Percentiles rank a stretch among this genome's conserved stretches.
phyloP scores from a whole-genome alignment of 23 tunicate genomes.

The Diplosoma virens region DNA sequence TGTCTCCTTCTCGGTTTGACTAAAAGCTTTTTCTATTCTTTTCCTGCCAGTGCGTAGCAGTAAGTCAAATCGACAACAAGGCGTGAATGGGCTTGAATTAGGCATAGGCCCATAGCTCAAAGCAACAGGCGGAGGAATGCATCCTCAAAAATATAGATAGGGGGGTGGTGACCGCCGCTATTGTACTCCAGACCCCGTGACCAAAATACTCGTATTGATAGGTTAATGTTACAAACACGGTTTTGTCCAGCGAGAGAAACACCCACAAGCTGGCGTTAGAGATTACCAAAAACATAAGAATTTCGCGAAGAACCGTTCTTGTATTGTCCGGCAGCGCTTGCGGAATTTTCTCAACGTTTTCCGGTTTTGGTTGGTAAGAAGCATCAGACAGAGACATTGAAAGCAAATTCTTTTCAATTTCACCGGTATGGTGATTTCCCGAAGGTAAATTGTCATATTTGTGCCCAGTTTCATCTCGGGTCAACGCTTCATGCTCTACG shows the following conservation, averaged over 20 bases:
- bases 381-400: no score
- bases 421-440: no score
- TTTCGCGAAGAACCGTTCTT: conserved; percentile 52
- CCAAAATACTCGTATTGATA: conserved; percentile 52
- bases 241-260: conserved; percentile 76
- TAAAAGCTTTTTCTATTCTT: no score
- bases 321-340: conserved; percentile 43
- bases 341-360: conserved; percentile 33
- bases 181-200: conserved; percentile 62
- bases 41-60: no score
- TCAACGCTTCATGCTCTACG: no score
- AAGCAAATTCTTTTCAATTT: no score
- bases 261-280: conserved; percentile 92
- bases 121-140: conserved; percentile 94
- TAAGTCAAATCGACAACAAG: no score
- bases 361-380: no score
- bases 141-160: conserved; percentile 80
- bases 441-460: no score
- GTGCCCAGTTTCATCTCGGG: no score
- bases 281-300: conserved; percentile 65
- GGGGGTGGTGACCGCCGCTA: conserved; percentile 69
- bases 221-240: conserved; percentile 48
- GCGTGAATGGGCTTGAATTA: conserved; percentile 4
- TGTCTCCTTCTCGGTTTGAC: no score
- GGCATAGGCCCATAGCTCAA: conserved; percentile 91